Evolutionary conservation across 2,888 invertebrate species (phyloP).

Genomic region (Aromia moschata): DNA sequence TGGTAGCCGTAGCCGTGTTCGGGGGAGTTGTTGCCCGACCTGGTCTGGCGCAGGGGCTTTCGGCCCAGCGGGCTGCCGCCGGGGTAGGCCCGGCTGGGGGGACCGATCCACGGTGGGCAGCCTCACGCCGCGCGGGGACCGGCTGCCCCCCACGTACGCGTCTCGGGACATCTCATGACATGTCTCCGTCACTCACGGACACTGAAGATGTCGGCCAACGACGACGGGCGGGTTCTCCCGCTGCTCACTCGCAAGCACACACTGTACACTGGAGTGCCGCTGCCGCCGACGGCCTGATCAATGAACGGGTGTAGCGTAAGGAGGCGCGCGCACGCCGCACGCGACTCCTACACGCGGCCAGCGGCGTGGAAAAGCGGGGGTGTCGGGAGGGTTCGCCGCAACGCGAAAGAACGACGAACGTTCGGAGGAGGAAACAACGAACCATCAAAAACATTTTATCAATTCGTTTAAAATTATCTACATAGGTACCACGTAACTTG

Average conservation of each 20-base stretch:
- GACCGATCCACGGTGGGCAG: conserved; percentile 91
- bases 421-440: too few relatives aligned
- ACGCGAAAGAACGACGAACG: too few relatives aligned
- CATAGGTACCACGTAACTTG: too few relatives aligned
- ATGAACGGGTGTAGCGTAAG: conserved; percentile 63
- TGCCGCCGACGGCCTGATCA: conserved; percentile 60
- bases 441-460: too few relatives aligned
- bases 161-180: conserved; percentile 70
- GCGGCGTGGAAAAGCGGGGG: conserved; percentile 38
- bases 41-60: conserved; percentile 63
- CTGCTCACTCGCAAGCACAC: conserved; percentile 42
- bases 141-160: conserved; percentile 71
- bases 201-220: conserved; percentile 53
- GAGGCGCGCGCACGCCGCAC: conserved; percentile 57
- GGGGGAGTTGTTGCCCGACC: conserved; percentile 70
- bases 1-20: conserved; percentile 65
- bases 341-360: conserved; percentile 29
- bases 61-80: conserved; percentile 66
- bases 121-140: conserved; percentile 76
- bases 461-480: too few relatives aligned
- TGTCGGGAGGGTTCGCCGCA: background rate
- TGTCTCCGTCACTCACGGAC: conserved; percentile 51
- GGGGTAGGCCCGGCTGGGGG: conserved; percentile 82
- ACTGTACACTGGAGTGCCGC: conserved; percentile 38
- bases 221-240: too few relatives aligned